phyloP scores from a whole-genome alignment of 2,113 vertebrate species.

The cattle (Bos taurus) region DNA sequence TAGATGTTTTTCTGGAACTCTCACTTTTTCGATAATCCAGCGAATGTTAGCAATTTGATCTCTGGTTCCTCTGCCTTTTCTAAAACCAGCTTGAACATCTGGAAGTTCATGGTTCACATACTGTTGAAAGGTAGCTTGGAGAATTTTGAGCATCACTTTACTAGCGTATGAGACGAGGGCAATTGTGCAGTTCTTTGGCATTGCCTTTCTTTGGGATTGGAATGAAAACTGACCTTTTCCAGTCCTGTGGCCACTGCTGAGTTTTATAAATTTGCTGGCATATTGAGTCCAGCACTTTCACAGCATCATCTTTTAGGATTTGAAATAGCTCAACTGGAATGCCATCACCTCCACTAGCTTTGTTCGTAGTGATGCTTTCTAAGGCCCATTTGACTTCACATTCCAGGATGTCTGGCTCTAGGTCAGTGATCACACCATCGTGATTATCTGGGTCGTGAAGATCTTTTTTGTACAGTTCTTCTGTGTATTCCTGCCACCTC shows the following conservation, averaged over 20 bases:
- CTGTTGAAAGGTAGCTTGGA: background rate
- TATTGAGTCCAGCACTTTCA: background rate
- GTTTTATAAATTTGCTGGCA: background rate
- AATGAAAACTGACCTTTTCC: background rate
- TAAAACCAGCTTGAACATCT: background rate
- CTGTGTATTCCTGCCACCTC: background rate
- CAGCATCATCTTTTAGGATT: background rate
- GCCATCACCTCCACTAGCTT: background rate
- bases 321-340: background rate
- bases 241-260: background rate
- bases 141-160: background rate
- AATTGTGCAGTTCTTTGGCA: background rate
- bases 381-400: background rate
- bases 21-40: background rate
- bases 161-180: fast-evolving
- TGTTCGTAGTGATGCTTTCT: background rate
- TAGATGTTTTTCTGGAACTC: background rate
- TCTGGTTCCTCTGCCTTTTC: background rate
- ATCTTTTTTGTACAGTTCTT: background rate
- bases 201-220: background rate
- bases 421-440: background rate
- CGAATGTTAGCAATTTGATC: background rate
- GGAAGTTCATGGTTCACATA: background rate
- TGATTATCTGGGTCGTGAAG: background rate
- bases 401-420: background rate